Conservation (phyloP, 2,113 vertebrate species). For the Psophia crepitans region DNA sequence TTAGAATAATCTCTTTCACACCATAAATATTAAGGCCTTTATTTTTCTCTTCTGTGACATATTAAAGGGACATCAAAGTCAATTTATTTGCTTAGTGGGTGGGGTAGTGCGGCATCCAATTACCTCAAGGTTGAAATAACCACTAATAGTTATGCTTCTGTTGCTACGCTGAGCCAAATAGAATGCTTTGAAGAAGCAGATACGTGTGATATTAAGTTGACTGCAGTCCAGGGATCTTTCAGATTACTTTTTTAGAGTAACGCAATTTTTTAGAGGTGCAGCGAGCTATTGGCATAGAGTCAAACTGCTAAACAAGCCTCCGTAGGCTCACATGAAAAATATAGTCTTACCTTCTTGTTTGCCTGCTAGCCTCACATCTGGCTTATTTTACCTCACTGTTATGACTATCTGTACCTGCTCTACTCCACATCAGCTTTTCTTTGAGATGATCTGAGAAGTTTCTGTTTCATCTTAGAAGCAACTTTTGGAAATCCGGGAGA, state of each 20-base stretch:
- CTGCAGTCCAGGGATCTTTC: slow-evolving; percentile 53
- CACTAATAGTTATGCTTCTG: slow-evolving; percentile 24
- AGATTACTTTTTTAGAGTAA: slow-evolving; percentile 24
- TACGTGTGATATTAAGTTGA: slow-evolving; percentile 54
- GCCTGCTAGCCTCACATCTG: neutral
- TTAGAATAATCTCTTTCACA: neutral
- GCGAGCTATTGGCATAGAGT: neutral
- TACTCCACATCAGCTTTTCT: neutral
- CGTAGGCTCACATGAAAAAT: neutral
- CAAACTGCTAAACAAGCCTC: slow-evolving; percentile 10
- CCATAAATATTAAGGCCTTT: neutral
- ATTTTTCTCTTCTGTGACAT: neutral
- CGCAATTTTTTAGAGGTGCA: slow-evolving; percentile 26
- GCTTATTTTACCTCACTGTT: neutral
- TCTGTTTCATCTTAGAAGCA: neutral
- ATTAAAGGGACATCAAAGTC: slow-evolving; percentile 39
- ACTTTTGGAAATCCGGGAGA: neutral
- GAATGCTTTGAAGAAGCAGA: slow-evolving; percentile 55
- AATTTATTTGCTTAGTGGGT: slow-evolving; percentile 24
- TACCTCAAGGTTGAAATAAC: slow-evolving; percentile 38
- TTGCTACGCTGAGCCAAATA: slow-evolving; percentile 16
- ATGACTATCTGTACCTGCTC: neutral
- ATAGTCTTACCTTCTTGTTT: neutral
- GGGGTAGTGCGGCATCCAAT: neutral
- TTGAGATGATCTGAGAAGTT: neutral